Evolutionary conservation across 2,113 vertebrate genomes (phyloP), one percentile per base, ranked within the genome.

Genomic region (Coracopsis vasa): DNA sequence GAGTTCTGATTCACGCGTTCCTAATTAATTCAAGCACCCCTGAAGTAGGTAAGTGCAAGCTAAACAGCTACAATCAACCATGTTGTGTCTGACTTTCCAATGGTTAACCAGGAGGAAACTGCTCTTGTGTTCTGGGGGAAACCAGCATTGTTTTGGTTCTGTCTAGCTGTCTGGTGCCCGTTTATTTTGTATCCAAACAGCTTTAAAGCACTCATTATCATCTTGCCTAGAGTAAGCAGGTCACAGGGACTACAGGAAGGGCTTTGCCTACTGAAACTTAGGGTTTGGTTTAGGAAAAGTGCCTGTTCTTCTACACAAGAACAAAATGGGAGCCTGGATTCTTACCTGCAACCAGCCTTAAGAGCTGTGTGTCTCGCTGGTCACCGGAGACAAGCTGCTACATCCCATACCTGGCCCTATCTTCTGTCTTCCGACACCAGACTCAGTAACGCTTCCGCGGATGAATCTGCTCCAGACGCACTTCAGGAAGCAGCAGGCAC

Each of bases 11-110:
- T 58, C 10, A 9, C 0, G 2, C 4, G 1, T 17, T 13, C 27
- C 35, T 21, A 62, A 66, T 2, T 8, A 84, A 75, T 37, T 56
- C 16, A 29, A 48, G 41, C n/a, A 17, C 3, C 28, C 39, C 17
- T 5, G 5, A 28, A 42, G 28, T 1, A 50, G 45, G 53, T 37
- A 66, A 70, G 39, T 9, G 16, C 31, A 27, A 5, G 2, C 23
- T 14, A n/a, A 44, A 42, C 16, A 39, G 39, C 64, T 73, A 13
- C 23, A 37, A 9, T 10, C 62, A 45, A 41, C 27, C 2, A 3
- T 1, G 35, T 11, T 7, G 9, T 0, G 12, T 23, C 13, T 24
- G 48, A 10, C 9, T 56, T 82, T 10, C 5, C 50, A 14, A 3
- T 0, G 1, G 69, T n/a, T 67, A 77, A n/a, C 47, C 29, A 37